phyloP scores from a whole-genome alignment of 2,888 invertebrate species.

The Sicus ferrugineus region DNA sequence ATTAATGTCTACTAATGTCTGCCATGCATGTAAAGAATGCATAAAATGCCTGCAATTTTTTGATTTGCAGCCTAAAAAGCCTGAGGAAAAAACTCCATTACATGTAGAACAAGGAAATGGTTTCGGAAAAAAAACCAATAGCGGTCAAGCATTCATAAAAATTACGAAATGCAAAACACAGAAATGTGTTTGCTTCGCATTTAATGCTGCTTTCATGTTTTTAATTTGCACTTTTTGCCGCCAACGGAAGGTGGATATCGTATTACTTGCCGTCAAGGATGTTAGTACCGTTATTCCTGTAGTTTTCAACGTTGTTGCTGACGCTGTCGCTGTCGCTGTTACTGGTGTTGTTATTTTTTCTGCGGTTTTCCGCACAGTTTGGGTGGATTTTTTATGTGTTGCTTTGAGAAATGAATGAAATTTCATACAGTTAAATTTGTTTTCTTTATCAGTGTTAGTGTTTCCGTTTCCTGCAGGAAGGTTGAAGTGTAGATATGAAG shows the following conservation, averaged over 20 bases:
- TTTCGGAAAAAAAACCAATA: neutral
- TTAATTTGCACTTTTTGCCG: neutral
- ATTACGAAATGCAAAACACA: neutral
- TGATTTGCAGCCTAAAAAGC: neutral
- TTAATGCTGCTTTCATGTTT: neutral
- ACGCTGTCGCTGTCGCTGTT: neutral
- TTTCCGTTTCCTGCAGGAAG: neutral
- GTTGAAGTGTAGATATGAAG: neutral
- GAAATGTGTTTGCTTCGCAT: neutral
- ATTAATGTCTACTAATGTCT: constrained; percentile 2
- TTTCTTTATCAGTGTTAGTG: too few species aligned
- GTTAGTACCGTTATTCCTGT: neutral
- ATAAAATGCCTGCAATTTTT: neutral
- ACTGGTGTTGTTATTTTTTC: neutral
- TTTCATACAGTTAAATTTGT: too few species aligned
- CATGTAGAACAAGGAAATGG: neutral
- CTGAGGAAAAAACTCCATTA: neutral
- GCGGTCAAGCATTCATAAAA: neutral
- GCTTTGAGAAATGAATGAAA: constrained; percentile 1
- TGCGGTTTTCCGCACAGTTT: neutral
- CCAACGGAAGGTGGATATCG: neutral
- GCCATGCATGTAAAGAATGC: neutral
- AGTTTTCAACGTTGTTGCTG: neutral
- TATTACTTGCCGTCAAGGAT: neutral
- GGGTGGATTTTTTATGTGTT: neutral